phyloP scores from a whole-genome alignment of 2,113 vertebrate species.

The Pelusios castaneus region DNA sequence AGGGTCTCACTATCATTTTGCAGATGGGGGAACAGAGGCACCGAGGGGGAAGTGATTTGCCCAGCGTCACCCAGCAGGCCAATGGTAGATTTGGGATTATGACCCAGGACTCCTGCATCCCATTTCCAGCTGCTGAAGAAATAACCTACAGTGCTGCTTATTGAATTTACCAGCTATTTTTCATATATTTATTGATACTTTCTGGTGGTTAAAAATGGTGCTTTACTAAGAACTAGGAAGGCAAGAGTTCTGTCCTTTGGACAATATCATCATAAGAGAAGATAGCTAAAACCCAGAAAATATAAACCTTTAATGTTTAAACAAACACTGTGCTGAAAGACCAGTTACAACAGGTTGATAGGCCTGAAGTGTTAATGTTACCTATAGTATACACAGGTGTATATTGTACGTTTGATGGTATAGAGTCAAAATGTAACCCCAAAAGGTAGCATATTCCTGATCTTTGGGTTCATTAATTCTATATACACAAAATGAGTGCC shows the following conservation, averaged over 20 bases:
- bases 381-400: not conserved
- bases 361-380: not conserved
- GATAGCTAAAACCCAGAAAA: not conserved
- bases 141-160: not conserved
- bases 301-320: not conserved
- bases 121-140: not conserved
- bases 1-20: not conserved
- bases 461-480: not conserved
- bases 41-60: not conserved
- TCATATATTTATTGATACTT: not conserved
- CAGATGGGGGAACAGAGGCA: not conserved
- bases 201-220: not conserved
- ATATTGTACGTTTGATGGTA: not conserved
- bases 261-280: not conserved
- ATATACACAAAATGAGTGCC: not conserved
- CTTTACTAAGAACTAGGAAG: not conserved
- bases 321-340: not conserved
- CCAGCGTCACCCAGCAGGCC: not conserved
- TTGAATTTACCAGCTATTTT: not conserved
- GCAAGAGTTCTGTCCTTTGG: not conserved
- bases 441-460: not conserved
- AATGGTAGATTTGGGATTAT: not conserved
- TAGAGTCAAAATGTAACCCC: not conserved
- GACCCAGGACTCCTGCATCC: not conserved
- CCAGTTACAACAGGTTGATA: not conserved